phyloP scores from a whole-genome alignment of 2,797 vertebrate species.

The Hapalemur alaotrensis region DNA sequence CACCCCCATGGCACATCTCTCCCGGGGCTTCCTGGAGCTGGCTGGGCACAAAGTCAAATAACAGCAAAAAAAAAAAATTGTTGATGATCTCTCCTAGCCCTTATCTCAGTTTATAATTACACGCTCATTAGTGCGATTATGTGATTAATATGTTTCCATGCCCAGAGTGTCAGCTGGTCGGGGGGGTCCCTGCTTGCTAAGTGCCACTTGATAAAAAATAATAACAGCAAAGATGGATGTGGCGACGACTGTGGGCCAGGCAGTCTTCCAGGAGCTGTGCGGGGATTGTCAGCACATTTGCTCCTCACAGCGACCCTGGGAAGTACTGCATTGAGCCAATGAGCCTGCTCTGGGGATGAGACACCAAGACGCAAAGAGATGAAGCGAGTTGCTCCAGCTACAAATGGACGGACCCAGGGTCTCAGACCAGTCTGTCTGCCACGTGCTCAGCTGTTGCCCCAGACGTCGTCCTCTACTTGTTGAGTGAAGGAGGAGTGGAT shows the following conservation, averaged over 20 bases:
- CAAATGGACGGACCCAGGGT: not conserved
- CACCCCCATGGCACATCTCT: fast-evolving
- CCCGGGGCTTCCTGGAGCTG: not conserved
- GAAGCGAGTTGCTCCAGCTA: fast-evolving
- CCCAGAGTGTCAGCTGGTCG: not conserved
- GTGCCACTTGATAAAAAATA: not conserved
- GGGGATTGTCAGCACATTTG: fast-evolving
- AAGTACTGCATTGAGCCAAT: fast-evolving
- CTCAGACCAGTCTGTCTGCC: fast-evolving
- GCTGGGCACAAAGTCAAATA: not conserved
- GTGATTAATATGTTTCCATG: conserved; percentile 16
- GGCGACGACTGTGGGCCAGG: fast-evolving
- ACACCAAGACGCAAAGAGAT: fast-evolving
- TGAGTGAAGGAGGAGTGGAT: fast-evolving
- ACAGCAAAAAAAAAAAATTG: not conserved
- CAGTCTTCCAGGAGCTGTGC: not conserved
- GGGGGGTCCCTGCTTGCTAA: not conserved
- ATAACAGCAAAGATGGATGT: not conserved
- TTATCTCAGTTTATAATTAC: conserved; percentile 55
- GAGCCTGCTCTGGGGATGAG: not conserved
- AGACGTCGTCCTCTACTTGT: fast-evolving
- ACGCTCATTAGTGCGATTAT: conserved; percentile 1
- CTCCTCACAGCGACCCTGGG: fast-evolving
- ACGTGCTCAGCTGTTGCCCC: not conserved
- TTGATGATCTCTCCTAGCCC: not conserved